A percentile compares a stretch with the other conserved stretches of the same genome.
Conservation (phyloP, 1,140 invertebrate species). For the Pentalonia nigronervosa region DNA sequence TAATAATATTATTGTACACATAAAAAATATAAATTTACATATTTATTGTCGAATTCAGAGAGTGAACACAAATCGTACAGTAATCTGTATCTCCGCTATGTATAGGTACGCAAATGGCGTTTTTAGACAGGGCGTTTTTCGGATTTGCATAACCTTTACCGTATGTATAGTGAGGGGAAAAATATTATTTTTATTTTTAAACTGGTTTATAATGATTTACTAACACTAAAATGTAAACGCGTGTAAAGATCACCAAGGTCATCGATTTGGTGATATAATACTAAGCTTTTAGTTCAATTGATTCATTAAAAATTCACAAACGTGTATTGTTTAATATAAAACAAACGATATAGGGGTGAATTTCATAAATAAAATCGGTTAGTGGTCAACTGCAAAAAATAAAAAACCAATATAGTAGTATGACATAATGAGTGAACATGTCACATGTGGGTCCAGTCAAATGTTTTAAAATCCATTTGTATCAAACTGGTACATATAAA, state of each 20-base stretch:
- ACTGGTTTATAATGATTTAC: not conserved
- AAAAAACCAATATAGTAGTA: not conserved
- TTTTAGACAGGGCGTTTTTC: not conserved
- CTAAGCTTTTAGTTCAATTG: not conserved
- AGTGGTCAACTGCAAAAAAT: not conserved
- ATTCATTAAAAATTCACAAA: not conserved
- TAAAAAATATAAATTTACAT: not conserved
- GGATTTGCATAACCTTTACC: not conserved
- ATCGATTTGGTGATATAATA: not conserved
- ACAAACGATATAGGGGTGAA: not conserved
- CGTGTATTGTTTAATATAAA: not conserved
- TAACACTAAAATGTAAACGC: not conserved
- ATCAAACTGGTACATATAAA: not conserved
- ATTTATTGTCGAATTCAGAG: constrained; percentile 15
- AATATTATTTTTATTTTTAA: not conserved
- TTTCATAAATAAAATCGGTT: not conserved
- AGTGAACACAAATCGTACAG: not conserved
- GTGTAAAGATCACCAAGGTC: not conserved
- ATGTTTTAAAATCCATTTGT: not conserved
- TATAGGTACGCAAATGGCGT: not conserved
- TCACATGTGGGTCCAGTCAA: not conserved
- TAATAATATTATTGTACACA: not conserved
- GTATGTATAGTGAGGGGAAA: constrained; percentile 16
- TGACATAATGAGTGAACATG: not conserved
- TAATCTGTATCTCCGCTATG: not conserved